Percentiles rank a stretch among this genome's conserved stretches.
Evolutionary conservation across 2,113 vertebrate species (phyloP).

Genomic region (Megaceryle maxima): DNA sequence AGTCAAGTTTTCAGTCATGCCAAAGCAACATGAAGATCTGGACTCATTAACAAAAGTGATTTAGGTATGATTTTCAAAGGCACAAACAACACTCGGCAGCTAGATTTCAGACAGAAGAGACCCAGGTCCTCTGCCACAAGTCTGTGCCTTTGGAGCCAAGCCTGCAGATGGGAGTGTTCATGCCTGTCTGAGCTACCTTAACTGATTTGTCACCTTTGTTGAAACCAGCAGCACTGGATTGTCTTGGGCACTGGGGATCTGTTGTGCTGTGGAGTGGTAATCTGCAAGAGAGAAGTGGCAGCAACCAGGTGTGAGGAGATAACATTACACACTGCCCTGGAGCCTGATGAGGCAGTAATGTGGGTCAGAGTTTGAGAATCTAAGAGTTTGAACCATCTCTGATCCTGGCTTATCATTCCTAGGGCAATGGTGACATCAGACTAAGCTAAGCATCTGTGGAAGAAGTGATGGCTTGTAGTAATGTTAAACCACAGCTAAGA

Average conservation of each 20-base stretch:
- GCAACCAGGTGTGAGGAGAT: neutral
- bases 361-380: neutral
- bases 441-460: neutral
- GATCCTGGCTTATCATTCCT: accelerated
- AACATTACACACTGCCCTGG: neutral
- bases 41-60: neutral
- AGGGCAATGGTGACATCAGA: neutral
- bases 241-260: neutral
- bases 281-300: neutral
- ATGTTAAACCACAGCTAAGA: neutral
- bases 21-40: accelerated
- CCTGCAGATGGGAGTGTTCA: neutral
- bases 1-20: neutral
- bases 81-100: neutral
- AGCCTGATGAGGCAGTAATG: neutral
- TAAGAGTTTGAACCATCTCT: neutral
- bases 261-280: neutral
- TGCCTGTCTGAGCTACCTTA: neutral
- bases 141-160: neutral
- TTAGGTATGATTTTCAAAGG: neutral
- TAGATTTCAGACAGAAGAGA: neutral
- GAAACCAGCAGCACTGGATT: neutral
- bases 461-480: neutral
- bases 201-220: neutral
- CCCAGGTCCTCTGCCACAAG: neutral